Evolutionary conservation across 2,888 invertebrate species (phyloP), one percentile per base, ranked within the genome.

Genomic region (Crossocerus cetratus): DNA sequence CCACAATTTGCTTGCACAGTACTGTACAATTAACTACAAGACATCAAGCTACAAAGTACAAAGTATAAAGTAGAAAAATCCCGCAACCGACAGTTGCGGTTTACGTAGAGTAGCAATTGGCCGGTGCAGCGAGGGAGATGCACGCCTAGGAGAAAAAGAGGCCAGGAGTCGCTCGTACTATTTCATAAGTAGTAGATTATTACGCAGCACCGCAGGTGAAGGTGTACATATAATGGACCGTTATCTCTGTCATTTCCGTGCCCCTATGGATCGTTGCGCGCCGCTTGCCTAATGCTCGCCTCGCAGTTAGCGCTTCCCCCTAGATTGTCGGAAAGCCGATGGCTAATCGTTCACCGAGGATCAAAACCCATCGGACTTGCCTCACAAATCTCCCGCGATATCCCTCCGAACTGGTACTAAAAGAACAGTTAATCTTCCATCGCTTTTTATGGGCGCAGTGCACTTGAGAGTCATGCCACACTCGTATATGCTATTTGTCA

Each of bases 171-270:
- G 62, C 66, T 59, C 62, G 18, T 18, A 67, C 59, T 58, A 69
- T 77, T 72, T 72, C 61, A 49, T 74, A 72, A 78, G 55, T 45
- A 49, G 20, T 49, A 23, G 60, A 43, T 72, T 57, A 71, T 73
- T 73, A 71, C 42, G 22, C 3, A 21, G n/a, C 8, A n/a, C n/a
- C 5, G 16, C 22, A 65, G 55, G 66, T 73, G 58, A 69, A 61
- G 58, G 32, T 23, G 32, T 23, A 63, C 62, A 23, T 23, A 63
- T 65, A 23, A 68, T 56, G 60, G 59, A 60, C 65, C 21, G 68
- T 72, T 53, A 64, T 67, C 66, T 42, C 53, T 5, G 59, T 18
- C 61, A 53, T 73, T 72, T 64, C 58, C 43, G 54, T 49, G 42
- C 22, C 54, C 23, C 23, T 54, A 32, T 32, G 45, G 64, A 64